Conservation (phyloP, 2,797 vertebrate genomes). For the Acipenser oxyrinchus region DNA sequence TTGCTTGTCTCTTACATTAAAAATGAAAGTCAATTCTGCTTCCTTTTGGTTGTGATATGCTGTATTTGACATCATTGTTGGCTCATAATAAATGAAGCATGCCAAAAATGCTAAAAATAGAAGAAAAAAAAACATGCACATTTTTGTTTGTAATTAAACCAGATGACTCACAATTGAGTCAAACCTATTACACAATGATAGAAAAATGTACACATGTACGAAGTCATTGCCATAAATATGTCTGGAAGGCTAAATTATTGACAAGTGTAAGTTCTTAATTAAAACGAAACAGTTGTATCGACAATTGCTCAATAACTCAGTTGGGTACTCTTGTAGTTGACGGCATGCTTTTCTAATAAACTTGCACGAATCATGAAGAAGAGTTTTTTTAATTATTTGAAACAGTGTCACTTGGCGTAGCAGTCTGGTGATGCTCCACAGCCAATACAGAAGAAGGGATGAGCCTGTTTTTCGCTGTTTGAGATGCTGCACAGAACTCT, state of each 20-base stretch:
- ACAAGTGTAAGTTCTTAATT: neutral
- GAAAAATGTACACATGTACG: neutral
- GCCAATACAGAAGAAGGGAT: slow-evolving; percentile 17
- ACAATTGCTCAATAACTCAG: neutral
- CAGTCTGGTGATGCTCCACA: slow-evolving; percentile 29
- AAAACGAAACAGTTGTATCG: neutral
- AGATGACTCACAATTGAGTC: neutral
- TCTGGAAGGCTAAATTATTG: neutral
- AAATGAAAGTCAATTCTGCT: no score
- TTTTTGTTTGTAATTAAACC: neutral
- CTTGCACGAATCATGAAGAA: neutral
- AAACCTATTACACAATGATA: neutral
- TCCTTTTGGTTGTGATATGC: no score
- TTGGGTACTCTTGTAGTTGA: neutral
- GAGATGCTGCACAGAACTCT: slow-evolving; percentile 28
- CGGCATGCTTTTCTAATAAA: neutral
- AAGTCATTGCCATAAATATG: neutral
- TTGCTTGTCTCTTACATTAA: no score
- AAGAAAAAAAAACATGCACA: neutral
- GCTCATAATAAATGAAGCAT: neutral
- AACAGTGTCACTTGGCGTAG: slow-evolving; percentile 33
- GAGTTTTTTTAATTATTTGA: neutral
- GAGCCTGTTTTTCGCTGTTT: slow-evolving; percentile 35
- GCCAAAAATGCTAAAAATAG: neutral
- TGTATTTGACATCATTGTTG: no score